Evolutionary conservation across 2,888 invertebrate genomes (phyloP).

Genomic region (Chrysolina americana): DNA sequence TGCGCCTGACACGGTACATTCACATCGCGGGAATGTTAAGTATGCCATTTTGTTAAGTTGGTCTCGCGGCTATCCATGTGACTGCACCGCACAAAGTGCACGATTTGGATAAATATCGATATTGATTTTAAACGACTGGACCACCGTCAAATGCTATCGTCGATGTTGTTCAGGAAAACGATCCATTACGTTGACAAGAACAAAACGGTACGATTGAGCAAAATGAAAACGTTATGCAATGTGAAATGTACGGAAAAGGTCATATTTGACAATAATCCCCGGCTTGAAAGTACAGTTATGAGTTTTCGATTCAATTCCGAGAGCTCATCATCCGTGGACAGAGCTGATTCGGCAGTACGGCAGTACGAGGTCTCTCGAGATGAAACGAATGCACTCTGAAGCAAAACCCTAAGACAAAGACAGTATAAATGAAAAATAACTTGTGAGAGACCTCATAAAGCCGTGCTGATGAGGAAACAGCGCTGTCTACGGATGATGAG

Average conservation of each 20-base stretch:
- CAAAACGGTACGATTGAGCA: slow-evolving; percentile 2
- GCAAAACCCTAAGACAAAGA: too few species aligned
- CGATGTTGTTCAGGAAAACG: neutral
- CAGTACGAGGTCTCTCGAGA: too few species aligned
- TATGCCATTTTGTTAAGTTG: slow-evolving; percentile 32
- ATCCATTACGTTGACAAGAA: slow-evolving; percentile 4
- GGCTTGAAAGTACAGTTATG: slow-evolving; percentile 7
- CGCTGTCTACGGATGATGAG: too few species aligned
- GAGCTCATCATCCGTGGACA: too few species aligned
- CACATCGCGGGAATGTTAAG: slow-evolving; percentile 40
- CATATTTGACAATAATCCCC: neutral
- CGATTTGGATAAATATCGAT: slow-evolving; percentile 35
- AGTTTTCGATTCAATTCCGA: too few species aligned
- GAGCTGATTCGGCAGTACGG: too few species aligned
- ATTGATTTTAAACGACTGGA: slow-evolving; percentile 3
- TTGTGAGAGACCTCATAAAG: too few species aligned
- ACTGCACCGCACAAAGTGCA: slow-evolving; percentile 23
- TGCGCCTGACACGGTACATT: slow-evolving; percentile 32
- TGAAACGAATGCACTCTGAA: too few species aligned
- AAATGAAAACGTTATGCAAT: neutral
- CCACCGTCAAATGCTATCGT: neutral
- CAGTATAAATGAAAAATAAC: too few species aligned
- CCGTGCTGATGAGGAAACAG: too few species aligned
- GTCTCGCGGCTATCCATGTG: slow-evolving; percentile 9
- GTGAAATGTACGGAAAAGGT: slow-evolving; percentile 10